Evolutionary conservation across 2,888 invertebrate genomes (phyloP).

Genomic region (Stenodera caucasica): DNA sequence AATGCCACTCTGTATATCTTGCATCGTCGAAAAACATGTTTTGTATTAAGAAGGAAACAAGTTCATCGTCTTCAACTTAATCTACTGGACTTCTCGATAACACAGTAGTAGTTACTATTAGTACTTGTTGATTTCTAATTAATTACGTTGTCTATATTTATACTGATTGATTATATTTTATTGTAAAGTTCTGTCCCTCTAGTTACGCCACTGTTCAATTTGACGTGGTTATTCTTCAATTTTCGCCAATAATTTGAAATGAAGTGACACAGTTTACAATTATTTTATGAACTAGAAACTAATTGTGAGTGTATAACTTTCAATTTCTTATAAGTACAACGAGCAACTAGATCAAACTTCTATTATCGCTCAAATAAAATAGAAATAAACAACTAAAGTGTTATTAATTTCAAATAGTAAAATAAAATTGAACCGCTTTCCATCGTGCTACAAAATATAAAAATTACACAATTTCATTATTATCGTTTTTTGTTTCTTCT

Average conservation of each 20-base stretch:
- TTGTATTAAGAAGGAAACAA: conserved; percentile 16
- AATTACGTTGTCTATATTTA: conserved; percentile 8
- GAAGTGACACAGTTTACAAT: conserved; percentile 1
- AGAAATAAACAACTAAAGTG: no score
- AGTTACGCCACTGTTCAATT: no score
- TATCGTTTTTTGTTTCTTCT: neutral
- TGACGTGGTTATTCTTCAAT: no score
- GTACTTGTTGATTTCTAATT: conserved; percentile 19
- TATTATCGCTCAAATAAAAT: no score
- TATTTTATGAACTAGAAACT: neutral
- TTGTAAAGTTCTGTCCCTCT: no score
- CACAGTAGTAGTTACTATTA: conserved; percentile 20
- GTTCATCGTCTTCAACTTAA: conserved; percentile 22
- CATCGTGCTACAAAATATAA: no score
- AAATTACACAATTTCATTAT: conserved; percentile 1
- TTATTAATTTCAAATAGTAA: no score
- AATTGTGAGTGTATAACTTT: neutral
- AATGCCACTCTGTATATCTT: no score
- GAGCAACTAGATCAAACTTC: neutral
- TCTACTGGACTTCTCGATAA: conserved; percentile 14
- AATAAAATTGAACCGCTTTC: no score
- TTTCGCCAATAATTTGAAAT: neutral
- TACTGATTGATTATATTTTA: no score
- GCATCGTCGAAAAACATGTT: conserved; percentile 21
- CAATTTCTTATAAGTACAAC: conserved; percentile 2